Evolutionary conservation across 2,888 invertebrate species (phyloP).

Genomic region (Papilio demoleus): DNA sequence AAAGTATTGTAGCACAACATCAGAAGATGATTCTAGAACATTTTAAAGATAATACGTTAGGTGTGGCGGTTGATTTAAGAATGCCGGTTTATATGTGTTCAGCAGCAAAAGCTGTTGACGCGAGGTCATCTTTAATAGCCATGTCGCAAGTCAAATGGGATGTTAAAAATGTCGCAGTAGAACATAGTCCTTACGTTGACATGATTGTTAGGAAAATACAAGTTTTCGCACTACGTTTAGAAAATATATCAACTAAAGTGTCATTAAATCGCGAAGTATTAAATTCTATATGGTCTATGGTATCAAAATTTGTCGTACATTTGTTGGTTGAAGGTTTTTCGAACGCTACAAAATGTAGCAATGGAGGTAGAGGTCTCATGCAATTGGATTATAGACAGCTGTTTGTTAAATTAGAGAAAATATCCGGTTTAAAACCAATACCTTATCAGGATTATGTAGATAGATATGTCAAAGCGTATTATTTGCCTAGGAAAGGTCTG

Average conservation of each 20-base stretch:
- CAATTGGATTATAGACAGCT: constrained; percentile 98
- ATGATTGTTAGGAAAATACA: constrained; percentile 89
- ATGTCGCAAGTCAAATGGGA: constrained; percentile 98
- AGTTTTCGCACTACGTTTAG: constrained; percentile 90
- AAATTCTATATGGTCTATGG: constrained; percentile 92
- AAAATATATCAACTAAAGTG: constrained; percentile 87
- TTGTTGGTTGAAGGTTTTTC: constrained; percentile 97
- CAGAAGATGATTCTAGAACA: constrained; percentile 87
- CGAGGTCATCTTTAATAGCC: constrained; percentile 88
- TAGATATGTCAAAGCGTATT: constrained; percentile 97
- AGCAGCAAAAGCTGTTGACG: constrained; percentile 90
- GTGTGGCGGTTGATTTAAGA: constrained; percentile 88
- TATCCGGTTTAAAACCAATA: constrained; percentile 92
- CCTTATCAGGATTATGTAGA: constrained; percentile 96
- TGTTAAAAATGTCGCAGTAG: constrained; percentile 96
- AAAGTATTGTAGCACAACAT: constrained; percentile 90
- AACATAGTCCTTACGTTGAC: constrained; percentile 96
- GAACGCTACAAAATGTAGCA: constrained; percentile 95
- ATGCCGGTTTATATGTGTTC: constrained; percentile 95
- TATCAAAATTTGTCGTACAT: constrained; percentile 93
- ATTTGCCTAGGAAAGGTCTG: constrained; percentile 93
- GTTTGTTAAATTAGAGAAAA: constrained; percentile 93
- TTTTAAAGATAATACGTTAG: constrained; percentile 89
- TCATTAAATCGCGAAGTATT: constrained; percentile 88
- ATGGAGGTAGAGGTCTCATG: constrained; percentile 98